Conservation (phyloP, 2,888 invertebrate genomes). For the Heteropelma amictum region DNA sequence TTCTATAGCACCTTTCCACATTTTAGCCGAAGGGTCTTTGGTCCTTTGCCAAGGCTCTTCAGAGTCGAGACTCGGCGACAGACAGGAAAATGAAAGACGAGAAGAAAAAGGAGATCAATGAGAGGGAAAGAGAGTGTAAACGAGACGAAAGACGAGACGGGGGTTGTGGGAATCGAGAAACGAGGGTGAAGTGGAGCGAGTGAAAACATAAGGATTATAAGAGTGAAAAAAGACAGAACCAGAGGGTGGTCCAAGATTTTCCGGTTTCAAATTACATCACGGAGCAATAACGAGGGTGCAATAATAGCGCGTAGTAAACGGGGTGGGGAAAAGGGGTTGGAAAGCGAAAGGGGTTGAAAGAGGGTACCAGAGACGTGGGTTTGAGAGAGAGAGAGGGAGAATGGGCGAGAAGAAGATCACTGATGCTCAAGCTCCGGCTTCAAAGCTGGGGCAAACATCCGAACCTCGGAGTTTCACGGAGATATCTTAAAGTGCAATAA, state of each 20-base stretch:
- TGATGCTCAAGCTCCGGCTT: constrained; percentile 24
- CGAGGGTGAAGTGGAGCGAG: constrained; percentile 24
- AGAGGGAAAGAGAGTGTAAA: background rate
- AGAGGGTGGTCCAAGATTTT: constrained; percentile 44
- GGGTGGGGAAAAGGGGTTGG: constrained; percentile 37
- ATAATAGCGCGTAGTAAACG: constrained; percentile 65
- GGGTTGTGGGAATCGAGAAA: constrained; percentile 3
- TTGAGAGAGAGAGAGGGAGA: constrained; percentile 5
- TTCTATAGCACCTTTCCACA: background rate
- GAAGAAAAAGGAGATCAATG: background rate
- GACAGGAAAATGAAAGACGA: background rate
- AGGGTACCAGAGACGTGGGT: constrained; percentile 3
- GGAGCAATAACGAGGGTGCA: constrained; percentile 67
- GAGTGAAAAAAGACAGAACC: constrained; percentile 12
- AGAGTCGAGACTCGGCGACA: constrained; percentile 25
- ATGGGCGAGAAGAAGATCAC: constrained; percentile 18
- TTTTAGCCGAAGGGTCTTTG: constrained; percentile 22
- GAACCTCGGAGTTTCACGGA: constrained; percentile 53
- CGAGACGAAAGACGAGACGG: constrained; percentile 9
- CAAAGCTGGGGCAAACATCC: constrained; percentile 55
- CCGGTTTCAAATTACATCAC: constrained; percentile 68
- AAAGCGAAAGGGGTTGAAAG: constrained; percentile 20
- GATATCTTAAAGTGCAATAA: constrained; percentile 68
- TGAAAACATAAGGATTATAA: constrained; percentile 27
- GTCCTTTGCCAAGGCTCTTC: constrained; percentile 49